Percentiles rank a stretch among this genome's conserved stretches.
phyloP scores from a whole-genome alignment of 2,888 invertebrate species.

The Oxytorus armatus region DNA sequence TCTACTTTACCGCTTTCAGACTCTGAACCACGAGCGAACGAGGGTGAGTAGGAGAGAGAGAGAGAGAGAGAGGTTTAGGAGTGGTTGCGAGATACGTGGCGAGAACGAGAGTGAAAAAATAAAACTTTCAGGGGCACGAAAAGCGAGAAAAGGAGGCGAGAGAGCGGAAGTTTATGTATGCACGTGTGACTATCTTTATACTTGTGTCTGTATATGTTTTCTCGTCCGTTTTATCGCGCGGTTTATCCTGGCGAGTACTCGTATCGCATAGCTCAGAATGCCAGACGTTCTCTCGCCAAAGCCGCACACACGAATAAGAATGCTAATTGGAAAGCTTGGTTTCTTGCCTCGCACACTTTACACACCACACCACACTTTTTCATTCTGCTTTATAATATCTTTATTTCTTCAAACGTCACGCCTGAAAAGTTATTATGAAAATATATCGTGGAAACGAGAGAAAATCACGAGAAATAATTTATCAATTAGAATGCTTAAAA shows the following conservation, averaged over 20 bases:
- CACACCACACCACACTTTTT: constrained; percentile 32
- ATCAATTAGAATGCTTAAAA: not conserved
- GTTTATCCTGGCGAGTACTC: constrained; percentile 77
- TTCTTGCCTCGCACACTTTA: constrained; percentile 53
- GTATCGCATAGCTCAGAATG: constrained; percentile 70
- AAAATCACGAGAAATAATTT: constrained; percentile 22
- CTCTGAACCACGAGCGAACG: constrained; percentile 16
- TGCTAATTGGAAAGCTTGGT: constrained; percentile 79
- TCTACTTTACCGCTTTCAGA: constrained; percentile 76
- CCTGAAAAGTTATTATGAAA: constrained; percentile 25
- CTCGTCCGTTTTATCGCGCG: constrained; percentile 79
- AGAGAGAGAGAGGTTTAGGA: constrained; percentile 25
- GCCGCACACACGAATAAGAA: constrained; percentile 73
- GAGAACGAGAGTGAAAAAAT: constrained; percentile 63
- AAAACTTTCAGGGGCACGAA: constrained; percentile 53
- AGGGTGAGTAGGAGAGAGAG: constrained; percentile 23
- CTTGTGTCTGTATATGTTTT: constrained; percentile 21
- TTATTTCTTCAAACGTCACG: constrained; percentile 25
- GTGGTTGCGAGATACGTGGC: constrained; percentile 42
- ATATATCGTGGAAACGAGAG: constrained; percentile 17
- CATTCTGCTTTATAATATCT: constrained; percentile 21
- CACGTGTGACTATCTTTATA: constrained; percentile 36
- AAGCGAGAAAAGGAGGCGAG: constrained; percentile 62
- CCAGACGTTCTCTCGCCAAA: constrained; percentile 69
- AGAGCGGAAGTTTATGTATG: constrained; percentile 57